A percentile compares a stretch with the other conserved stretches of the same genome.
Evolutionary conservation across 2,888 invertebrate species (phyloP).

Genomic region (Dascillus cervinus): DNA sequence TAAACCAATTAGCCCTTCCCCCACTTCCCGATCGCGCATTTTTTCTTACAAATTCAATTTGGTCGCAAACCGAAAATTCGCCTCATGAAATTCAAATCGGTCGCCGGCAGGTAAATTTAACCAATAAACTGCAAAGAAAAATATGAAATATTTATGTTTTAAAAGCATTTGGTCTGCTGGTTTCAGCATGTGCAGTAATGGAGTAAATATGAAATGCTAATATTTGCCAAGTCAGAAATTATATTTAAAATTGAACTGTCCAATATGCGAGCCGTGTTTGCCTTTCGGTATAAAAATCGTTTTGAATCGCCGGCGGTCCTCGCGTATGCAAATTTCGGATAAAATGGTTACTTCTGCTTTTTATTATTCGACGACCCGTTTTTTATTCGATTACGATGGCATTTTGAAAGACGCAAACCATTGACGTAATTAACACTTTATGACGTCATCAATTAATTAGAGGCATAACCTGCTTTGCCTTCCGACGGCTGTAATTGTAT

Average conservation of each 20-base stretch:
- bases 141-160: slow-evolving; percentile 34
- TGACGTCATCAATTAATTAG: slow-evolving; percentile 23
- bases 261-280: slow-evolving; percentile 27
- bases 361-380: too few species aligned
- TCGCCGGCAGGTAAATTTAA: slow-evolving; percentile 31
- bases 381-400: too few species aligned
- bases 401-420: too few species aligned
- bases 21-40: too few species aligned
- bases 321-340: slow-evolving; percentile 24
- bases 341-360: slow-evolving; percentile 26
- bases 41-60: too few species aligned
- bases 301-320: slow-evolving; percentile 24
- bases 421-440: slow-evolving; percentile 19
- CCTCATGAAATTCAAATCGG: slow-evolving; percentile 39
- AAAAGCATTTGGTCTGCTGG: slow-evolving; percentile 29
- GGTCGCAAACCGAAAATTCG: slow-evolving; percentile 34
- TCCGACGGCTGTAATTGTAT: slow-evolving; percentile 19
- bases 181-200: slow-evolving; percentile 37
- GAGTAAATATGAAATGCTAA: slow-evolving; percentile 43
- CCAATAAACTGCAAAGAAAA: slow-evolving; percentile 31
- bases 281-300: slow-evolving; percentile 29
- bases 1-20: too few species aligned
- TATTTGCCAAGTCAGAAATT: slow-evolving; percentile 39
- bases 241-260: slow-evolving; percentile 41
- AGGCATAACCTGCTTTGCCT: slow-evolving; percentile 17